phyloP scores from a whole-genome alignment of 2,797 vertebrate species.

The Ateles fusciceps region DNA sequence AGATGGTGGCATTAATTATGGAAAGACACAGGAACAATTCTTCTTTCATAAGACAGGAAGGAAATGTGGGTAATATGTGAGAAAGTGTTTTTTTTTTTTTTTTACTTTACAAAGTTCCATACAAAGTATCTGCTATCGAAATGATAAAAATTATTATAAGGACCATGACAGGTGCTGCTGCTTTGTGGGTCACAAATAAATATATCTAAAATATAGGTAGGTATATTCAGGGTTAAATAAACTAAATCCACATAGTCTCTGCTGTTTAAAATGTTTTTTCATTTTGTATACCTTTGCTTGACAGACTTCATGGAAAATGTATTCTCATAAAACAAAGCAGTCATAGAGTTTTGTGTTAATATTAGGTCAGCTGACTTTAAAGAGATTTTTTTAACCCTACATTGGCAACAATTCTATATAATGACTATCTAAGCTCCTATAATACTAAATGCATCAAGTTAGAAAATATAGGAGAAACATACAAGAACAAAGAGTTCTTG shows the following conservation, averaged over 20 bases:
- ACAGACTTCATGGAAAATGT: neutral
- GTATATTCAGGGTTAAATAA: neutral
- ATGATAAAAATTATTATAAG: conserved; percentile 25
- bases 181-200: neutral
- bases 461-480: conserved; percentile 12
- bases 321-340: conserved; percentile 6
- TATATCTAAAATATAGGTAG: neutral
- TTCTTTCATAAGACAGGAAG: conserved; percentile 23
- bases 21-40: neutral
- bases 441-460: neutral
- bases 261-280: neutral
- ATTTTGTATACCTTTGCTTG: neutral
- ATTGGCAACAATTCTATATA: conserved; percentile 45
- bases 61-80: neutral
- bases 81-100: neutral
- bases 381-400: neutral
- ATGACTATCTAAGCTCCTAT: neutral
- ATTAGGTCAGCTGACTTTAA: neutral
- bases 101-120: neutral
- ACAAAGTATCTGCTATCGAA: conserved; percentile 5
- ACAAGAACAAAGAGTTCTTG: neutral
- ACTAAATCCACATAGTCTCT: neutral
- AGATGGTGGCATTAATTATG: conserved; percentile 17
- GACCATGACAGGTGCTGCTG: neutral
- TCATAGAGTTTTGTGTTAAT: neutral